A percentile compares a stretch with the other conserved stretches of the same genome.
Evolutionary conservation across 1,140 invertebrate genomes (phyloP).

Genomic region (Luehdorfia chinensis): DNA sequence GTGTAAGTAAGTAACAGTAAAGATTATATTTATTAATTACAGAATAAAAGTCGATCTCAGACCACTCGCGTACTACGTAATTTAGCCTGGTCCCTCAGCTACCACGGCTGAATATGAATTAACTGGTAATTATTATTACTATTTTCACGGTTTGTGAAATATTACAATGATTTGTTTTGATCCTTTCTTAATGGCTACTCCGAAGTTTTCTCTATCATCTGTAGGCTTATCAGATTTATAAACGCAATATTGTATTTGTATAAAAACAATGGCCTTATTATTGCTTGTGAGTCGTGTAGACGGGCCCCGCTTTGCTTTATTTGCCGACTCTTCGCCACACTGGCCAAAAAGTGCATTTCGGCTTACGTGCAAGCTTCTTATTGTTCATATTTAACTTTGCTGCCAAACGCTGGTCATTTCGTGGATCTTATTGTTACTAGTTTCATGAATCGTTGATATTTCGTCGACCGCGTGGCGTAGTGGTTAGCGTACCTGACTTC

Average conservation of each 20-base stretch:
- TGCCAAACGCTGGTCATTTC: conserved; percentile 3
- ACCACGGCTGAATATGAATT: no score
- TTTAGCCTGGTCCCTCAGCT: no score
- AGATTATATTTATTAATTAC: no score
- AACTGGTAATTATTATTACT: no score
- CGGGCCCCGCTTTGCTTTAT: conserved; percentile 39
- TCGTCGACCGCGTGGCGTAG: no score
- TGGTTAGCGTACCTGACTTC: no score
- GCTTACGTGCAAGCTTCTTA: conserved; percentile 27
- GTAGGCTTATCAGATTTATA: conserved; percentile 73
- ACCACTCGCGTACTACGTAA: no score
- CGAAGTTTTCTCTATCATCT: conserved; percentile 31
- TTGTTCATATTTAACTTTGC: conserved; percentile 21
- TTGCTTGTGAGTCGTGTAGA: conserved; percentile 62
- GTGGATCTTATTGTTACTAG: neutral
- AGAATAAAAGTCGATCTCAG: no score
- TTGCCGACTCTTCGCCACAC: conserved; percentile 27
- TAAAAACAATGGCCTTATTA: conserved; percentile 76
- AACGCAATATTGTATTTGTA: conserved; percentile 76
- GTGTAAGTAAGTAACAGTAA: no score
- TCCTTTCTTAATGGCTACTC: conserved; percentile 21
- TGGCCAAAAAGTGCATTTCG: conserved; percentile 46
- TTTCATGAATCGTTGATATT: no score
- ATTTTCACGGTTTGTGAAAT: no score
- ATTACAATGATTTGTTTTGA: no score